Percentiles rank a stretch among this genome's conserved stretches.
Evolutionary conservation across 2,888 invertebrate species (phyloP).

Genomic region (Cenopis cana): DNA sequence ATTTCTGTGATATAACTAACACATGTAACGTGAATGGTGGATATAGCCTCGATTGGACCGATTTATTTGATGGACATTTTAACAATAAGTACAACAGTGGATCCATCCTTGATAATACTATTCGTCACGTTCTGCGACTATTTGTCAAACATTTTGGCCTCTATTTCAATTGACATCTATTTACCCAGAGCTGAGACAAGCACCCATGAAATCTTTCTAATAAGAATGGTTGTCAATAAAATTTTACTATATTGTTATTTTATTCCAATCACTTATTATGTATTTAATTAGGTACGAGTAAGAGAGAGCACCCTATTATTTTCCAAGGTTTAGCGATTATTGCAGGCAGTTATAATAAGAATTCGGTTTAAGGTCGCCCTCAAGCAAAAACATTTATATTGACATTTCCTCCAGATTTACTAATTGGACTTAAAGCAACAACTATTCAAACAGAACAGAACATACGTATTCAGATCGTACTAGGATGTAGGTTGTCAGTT

Average conservation of each 20-base stretch:
- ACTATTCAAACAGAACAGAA: neutral
- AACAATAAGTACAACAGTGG: too few species aligned
- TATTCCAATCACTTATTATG: neutral
- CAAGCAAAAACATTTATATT: constrained; percentile 14
- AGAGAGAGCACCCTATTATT: neutral
- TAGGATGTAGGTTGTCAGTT: too few species aligned
- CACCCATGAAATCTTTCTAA: too few species aligned
- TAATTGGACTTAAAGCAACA: neutral
- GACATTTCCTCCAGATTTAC: neutral
- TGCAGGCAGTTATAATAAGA: neutral
- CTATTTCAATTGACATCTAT: too few species aligned
- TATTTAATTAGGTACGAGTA: neutral
- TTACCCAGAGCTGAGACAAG: too few species aligned
- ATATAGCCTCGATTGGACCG: neutral
- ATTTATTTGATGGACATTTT: neutral
- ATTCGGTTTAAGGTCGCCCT: constrained; percentile 13
- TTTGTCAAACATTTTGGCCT: neutral
- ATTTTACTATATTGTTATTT: too few species aligned
- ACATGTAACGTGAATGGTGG: neutral
- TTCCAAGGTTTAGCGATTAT: neutral
- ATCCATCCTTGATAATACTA: too few species aligned
- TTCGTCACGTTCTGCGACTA: too few species aligned
- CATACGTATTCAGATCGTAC: too few species aligned
- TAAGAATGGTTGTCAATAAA: too few species aligned
- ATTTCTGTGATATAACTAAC: constrained; percentile 22